Conservation (phyloP, 2,797 vertebrate species). For the Somateria mollissima region DNA sequence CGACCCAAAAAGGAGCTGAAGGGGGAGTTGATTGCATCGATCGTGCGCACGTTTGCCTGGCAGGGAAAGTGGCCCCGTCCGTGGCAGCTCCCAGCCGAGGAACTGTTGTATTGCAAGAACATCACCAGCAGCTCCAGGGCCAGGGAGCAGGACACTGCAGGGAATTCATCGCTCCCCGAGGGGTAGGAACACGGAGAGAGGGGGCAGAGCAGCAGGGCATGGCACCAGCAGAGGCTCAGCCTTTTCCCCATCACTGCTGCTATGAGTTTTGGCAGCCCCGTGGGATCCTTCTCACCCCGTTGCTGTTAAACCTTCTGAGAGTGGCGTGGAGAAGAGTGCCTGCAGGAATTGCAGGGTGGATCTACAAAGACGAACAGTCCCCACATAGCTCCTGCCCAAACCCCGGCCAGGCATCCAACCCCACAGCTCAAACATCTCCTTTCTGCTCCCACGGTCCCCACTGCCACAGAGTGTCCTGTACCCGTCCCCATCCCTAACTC, state of each 20-base stretch:
- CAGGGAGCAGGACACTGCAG: background rate
- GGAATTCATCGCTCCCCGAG: slow-evolving; percentile 33
- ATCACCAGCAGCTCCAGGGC: slow-evolving; percentile 30
- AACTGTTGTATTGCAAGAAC: slow-evolving; percentile 28
- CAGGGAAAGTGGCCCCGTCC: slow-evolving; percentile 34
- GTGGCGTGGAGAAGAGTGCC: rapidly evolving
- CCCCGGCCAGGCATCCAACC: background rate
- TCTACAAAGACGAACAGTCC: background rate
- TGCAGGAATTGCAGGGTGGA: rapidly evolving
- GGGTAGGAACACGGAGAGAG: background rate
- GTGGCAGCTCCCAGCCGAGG: slow-evolving; percentile 9
- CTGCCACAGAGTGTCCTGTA: background rate
- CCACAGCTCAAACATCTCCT: background rate
- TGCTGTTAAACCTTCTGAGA: background rate
- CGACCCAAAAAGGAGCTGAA: slow-evolving; percentile 60
- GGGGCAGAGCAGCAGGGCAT: background rate
- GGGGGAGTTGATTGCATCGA: slow-evolving; percentile 59
- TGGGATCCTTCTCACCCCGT: background rate
- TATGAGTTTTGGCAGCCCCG: background rate
- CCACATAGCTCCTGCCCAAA: background rate
- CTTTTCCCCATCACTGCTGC: background rate
- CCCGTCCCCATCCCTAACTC: background rate
- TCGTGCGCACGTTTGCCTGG: slow-evolving; percentile 10
- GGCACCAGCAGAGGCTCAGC: background rate
- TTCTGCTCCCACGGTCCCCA: background rate